These are phyloP conservation scores for Adelphocoris suturalis DNA, from an alignment of 2,888 invertebrate species.

Conservation along the genomic window DNA sequence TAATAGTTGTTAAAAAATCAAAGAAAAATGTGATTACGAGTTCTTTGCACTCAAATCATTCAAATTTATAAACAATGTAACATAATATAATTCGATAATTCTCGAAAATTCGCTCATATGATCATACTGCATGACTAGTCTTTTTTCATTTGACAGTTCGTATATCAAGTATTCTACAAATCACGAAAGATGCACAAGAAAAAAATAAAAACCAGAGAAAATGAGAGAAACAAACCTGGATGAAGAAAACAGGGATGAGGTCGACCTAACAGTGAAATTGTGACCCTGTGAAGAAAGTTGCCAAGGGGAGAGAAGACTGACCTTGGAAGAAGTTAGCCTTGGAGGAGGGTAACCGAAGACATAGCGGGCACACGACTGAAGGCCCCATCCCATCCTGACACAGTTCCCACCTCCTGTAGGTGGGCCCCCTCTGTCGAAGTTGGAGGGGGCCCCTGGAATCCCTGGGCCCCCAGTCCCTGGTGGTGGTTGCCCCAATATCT, in stretches of 20 bases:
- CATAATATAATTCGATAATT: too few species aligned
- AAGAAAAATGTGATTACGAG: too few species aligned
- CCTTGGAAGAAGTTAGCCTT: slow-evolving; percentile 71
- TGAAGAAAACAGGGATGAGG: slow-evolving; percentile 18
- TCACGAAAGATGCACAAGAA: too few species aligned
- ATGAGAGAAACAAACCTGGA: slow-evolving; percentile 1
- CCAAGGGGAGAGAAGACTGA: slow-evolving; percentile 61
- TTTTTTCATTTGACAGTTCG: not conserved
- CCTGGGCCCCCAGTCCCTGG: not conserved
- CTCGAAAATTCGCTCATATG: too few species aligned
- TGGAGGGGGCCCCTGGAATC: slow-evolving; percentile 1
- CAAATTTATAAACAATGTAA: too few species aligned
- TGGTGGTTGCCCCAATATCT: slow-evolving; percentile 33
- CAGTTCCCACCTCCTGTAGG: slow-evolving; percentile 54
- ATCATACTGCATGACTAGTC: too few species aligned
- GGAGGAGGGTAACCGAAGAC: slow-evolving; percentile 57
- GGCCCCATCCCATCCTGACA: slow-evolving; percentile 55
- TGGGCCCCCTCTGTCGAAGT: not conserved
- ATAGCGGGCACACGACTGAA: slow-evolving; percentile 69
- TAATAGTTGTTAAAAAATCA: too few species aligned
- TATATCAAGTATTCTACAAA: not conserved
- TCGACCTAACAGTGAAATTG: slow-evolving; percentile 44
- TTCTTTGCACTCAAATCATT: too few species aligned
- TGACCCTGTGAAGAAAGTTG: slow-evolving; percentile 66
- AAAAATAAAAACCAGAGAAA: not conserved